These are phyloP conservation scores for Drosophila gaucha DNA, from an alignment of 2,888 invertebrate genomes.

Conservation along the genomic window DNA sequence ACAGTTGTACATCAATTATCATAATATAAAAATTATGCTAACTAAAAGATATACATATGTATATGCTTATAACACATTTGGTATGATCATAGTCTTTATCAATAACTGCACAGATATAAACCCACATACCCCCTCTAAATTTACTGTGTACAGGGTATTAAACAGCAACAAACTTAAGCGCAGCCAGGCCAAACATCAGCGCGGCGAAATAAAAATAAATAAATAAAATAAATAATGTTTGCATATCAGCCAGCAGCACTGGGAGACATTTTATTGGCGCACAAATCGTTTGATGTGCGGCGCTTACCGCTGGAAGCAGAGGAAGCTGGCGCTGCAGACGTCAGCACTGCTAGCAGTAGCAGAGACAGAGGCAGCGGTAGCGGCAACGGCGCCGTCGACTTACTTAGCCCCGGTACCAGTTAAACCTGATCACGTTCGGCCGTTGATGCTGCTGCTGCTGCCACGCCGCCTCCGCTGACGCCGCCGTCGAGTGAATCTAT, in stretches of 20 bases:
- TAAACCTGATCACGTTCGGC: constrained; percentile 69
- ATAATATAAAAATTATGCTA: too few species aligned
- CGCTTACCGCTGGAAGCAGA: constrained; percentile 58
- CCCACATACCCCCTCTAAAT: not conserved
- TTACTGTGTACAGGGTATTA: not conserved
- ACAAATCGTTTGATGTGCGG: constrained; percentile 77
- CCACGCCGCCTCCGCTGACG: constrained; percentile 16
- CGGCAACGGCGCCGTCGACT: constrained; percentile 32
- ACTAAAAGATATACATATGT: not conserved
- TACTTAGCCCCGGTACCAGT: constrained; percentile 62
- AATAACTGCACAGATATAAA: too few species aligned
- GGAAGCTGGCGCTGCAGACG: constrained; percentile 58
- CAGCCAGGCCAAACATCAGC: constrained; percentile 68
- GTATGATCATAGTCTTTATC: too few species aligned
- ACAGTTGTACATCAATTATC: not conserved
- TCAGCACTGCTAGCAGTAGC: constrained; percentile 38
- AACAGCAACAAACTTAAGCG: constrained; percentile 55
- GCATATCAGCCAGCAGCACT: constrained; percentile 73
- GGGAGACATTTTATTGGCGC: constrained; percentile 79
- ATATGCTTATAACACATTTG: too few species aligned
- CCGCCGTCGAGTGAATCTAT: constrained; percentile 41
- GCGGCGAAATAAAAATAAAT: constrained; percentile 67
- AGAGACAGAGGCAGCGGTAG: constrained; percentile 19
- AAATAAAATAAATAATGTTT: constrained; percentile 77
- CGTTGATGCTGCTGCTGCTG: constrained; percentile 21